Percentiles rank a stretch among this genome's conserved stretches.
Evolutionary conservation across 2,888 invertebrate genomes (phyloP).

Genomic region (Lasioglossum villosulum): DNA sequence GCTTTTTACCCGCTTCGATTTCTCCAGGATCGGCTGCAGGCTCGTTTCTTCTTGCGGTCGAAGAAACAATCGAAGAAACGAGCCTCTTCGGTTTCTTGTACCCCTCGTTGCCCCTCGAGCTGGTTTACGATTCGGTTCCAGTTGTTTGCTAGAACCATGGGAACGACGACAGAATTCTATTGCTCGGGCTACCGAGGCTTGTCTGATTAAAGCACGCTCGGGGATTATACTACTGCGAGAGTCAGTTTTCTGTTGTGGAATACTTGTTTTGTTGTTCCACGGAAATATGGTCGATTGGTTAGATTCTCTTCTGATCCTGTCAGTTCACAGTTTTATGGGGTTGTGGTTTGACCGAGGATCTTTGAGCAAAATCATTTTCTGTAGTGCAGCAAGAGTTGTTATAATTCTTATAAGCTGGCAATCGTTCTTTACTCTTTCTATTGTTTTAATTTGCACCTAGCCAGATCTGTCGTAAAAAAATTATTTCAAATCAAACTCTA

Average conservation of each 20-base stretch:
- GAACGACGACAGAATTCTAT: conserved; percentile 1
- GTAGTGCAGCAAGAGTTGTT: no score
- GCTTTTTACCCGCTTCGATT: conserved; percentile 5
- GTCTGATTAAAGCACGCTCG: neutral
- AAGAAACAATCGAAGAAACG: conserved; percentile 19
- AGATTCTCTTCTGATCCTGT: neutral
- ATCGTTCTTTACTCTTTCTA: no score
- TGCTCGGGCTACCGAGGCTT: neutral
- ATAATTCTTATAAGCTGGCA: no score
- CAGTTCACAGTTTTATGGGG: neutral
- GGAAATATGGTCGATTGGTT: neutral
- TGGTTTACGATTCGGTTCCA: conserved; percentile 9
- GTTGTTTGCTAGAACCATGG: conserved; percentile 5
- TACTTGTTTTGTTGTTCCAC: neutral
- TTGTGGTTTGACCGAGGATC: neutral
- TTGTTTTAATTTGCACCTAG: no score
- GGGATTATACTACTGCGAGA: neutral
- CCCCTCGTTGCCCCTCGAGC: neutral
- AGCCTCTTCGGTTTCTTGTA: neutral
- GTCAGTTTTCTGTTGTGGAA: neutral
- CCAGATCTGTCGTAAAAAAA: no score
- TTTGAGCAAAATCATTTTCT: neutral
- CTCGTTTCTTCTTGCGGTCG: neutral
- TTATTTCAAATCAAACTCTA: no score
- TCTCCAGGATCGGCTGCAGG: conserved; percentile 10